These are phyloP conservation scores for Eurystomus glaucurus DNA, from an alignment of 2,797 vertebrate genomes.

Conservation along the genomic window DNA sequence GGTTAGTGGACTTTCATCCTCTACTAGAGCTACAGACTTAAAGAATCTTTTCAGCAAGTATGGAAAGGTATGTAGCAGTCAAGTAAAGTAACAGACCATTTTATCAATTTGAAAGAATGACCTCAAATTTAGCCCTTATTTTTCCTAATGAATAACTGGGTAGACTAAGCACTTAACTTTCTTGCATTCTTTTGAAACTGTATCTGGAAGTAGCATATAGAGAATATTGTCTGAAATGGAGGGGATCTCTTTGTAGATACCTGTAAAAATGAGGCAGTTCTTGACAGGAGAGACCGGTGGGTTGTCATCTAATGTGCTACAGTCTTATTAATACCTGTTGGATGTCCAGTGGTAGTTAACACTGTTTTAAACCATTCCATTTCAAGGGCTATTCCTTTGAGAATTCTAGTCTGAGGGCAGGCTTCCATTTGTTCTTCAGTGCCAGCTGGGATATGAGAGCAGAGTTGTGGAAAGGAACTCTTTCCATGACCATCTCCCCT, in stretches of 20 bases:
- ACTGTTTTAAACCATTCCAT: neutral
- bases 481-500: neutral
- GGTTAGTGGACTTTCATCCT: conserved; percentile 97
- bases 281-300: neutral
- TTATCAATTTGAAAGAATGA: neutral
- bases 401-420: neutral
- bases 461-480: neutral
- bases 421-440: neutral
- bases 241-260: neutral
- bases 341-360: neutral
- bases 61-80: conserved; percentile 88
- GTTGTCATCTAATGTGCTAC: accelerated
- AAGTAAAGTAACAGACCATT: neutral
- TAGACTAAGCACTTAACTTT: neutral
- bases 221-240: neutral
- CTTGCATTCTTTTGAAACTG: neutral
- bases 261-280: neutral
- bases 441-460: neutral
- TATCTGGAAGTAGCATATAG: neutral
- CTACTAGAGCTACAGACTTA: conserved; percentile 97
- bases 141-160: neutral
- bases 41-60: conserved; percentile 98
- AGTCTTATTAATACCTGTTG: neutral
- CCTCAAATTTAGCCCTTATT: neutral
- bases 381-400: neutral